These are phyloP conservation scores for Halocynthia aurantium DNA, from an alignment of 23 tunicate genomes.

Conservation along the genomic window DNA sequence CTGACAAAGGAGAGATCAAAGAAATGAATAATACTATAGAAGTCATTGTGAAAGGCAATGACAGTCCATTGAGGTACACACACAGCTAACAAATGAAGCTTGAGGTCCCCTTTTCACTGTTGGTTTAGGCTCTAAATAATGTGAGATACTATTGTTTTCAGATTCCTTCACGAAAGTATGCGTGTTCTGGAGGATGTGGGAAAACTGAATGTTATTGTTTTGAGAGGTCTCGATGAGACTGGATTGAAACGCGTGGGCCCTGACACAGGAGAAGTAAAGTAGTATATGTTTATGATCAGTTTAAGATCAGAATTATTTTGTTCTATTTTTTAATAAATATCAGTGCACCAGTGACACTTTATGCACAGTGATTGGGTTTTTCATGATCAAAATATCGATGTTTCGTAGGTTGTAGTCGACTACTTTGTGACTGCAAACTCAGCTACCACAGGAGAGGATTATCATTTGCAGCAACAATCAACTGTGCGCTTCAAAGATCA, in stretches of 20 bases:
- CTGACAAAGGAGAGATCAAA: slow-evolving; percentile 33
- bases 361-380: not conserved
- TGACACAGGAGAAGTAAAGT: slow-evolving; percentile 35
- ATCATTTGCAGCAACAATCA: slow-evolving; percentile 15
- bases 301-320: not conserved
- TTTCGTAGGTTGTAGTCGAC: slow-evolving; percentile 51
- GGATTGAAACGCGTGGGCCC: slow-evolving; percentile 52
- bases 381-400: not conserved
- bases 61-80: slow-evolving; percentile 68
- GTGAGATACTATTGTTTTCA: not conserved
- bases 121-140: not conserved
- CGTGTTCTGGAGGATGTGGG: slow-evolving; percentile 32
- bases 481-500: slow-evolving; percentile 25
- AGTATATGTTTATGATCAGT: not conserved
- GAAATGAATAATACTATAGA: slow-evolving; percentile 12
- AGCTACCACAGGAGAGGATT: slow-evolving; percentile 52
- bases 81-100: not conserved
- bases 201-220: slow-evolving; percentile 25
- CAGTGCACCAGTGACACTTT: not conserved
- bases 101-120: not conserved
- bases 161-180: slow-evolving; percentile 43
- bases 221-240: slow-evolving; percentile 50
- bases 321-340: slow-evolving; percentile 1
- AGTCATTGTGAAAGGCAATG: slow-evolving; percentile 47
- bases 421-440: slow-evolving; percentile 36